Evolutionary conservation across 2,113 vertebrate genomes (phyloP).

Genomic region (Megaleporinus macrocephalus): DNA sequence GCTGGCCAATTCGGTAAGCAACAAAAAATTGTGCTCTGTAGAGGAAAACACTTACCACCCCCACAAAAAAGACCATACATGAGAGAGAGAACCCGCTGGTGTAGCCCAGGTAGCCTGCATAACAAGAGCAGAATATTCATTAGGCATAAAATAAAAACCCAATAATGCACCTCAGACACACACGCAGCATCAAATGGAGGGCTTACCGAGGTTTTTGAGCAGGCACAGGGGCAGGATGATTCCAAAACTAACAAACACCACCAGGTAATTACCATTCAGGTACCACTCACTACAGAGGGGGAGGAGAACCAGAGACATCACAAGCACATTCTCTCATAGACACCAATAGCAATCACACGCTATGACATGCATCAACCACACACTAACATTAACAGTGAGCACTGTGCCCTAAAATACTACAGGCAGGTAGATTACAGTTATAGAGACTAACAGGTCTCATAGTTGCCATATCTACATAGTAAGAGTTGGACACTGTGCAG

Average conservation of each 20-base stretch:
- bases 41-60: conserved; percentile 83
- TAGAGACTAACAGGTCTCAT: too few relatives aligned
- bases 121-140: conserved; percentile 31
- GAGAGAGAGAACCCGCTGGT: conserved; percentile 95
- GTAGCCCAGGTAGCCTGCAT: conserved; percentile 94
- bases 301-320: background rate
- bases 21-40: background rate
- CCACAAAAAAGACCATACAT: conserved; percentile 97
- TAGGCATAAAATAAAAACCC: background rate
- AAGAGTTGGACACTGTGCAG: too few relatives aligned
- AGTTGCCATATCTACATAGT: too few relatives aligned
- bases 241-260: conserved; percentile 90
- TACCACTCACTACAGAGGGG: conserved; percentile 89
- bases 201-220: conserved; percentile 93
- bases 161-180: background rate
- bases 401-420: too few relatives aligned
- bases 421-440: too few relatives aligned
- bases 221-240: conserved; percentile 94
- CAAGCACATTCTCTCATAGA: background rate
- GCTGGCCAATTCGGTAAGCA: background rate
- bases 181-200: background rate
- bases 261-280: conserved; percentile 93
- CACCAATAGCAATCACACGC: background rate
- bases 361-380: background rate
- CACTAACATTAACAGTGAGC: too few relatives aligned